A percentile compares a stretch with the other conserved stretches of the same genome.
Conservation (phyloP, 2,797 vertebrate genomes). For the Diceros bicornis region DNA sequence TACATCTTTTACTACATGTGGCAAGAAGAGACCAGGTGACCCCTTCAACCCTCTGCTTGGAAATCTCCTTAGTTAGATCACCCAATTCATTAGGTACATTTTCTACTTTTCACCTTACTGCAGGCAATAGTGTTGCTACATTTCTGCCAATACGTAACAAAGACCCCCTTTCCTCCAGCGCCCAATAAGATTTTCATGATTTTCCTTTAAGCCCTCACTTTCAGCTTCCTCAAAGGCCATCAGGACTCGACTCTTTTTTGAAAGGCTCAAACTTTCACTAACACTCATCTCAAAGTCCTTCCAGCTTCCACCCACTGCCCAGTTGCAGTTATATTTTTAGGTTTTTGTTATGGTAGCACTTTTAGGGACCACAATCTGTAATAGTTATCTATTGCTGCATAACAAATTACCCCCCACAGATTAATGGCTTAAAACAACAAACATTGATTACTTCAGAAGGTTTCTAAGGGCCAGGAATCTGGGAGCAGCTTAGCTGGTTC, state of each 20-base stretch:
- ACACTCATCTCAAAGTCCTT: constrained; percentile 9
- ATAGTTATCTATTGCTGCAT: neutral
- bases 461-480: constrained; percentile 23
- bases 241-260: neutral
- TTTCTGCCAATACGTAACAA: neutral
- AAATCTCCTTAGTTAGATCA: neutral
- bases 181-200: neutral
- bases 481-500: neutral
- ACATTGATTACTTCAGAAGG: neutral
- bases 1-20: neutral
- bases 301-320: neutral
- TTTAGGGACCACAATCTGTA: neutral
- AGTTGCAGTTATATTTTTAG: constrained; percentile 7
- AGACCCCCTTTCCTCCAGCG: neutral
- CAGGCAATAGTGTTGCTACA: neutral
- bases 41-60: neutral
- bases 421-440: neutral
- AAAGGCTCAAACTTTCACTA: neutral
- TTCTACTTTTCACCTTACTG: neutral
- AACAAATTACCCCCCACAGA: neutral
- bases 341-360: neutral
- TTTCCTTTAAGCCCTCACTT: neutral
- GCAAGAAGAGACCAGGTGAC: neutral
- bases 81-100: neutral
- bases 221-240: neutral